phyloP scores from a whole-genome alignment of 2,113 vertebrate species.

The Oceanodroma tethys region DNA sequence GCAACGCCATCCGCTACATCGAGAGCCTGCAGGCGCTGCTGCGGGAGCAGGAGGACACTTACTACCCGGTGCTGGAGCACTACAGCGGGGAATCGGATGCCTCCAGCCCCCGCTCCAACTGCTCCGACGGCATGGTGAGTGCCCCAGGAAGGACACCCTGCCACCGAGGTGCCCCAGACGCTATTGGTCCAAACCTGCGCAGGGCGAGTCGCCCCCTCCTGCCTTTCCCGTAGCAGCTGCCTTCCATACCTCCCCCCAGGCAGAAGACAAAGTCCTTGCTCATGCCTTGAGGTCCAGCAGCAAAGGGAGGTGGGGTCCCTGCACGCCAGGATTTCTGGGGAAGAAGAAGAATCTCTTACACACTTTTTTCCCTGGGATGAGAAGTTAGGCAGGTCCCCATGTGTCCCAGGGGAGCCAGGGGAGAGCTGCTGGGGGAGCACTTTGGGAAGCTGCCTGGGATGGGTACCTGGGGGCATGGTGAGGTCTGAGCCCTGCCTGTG shows the following conservation, averaged over 20 bases:
- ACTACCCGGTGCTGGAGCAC: constrained; percentile 86
- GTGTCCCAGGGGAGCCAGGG: background rate
- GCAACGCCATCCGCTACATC: constrained; percentile 97
- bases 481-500: background rate
- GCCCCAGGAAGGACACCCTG: background rate
- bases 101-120: constrained; percentile 95
- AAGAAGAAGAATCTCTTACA: background rate
- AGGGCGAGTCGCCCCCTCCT: background rate
- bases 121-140: constrained; percentile 97
- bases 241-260: background rate
- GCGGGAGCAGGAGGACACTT: constrained; percentile 86
- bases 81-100: constrained; percentile 94
- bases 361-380: background rate
- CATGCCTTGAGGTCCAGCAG: background rate
- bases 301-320: background rate
- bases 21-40: constrained; percentile 94
- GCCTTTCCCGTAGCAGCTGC: background rate
- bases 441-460: background rate
- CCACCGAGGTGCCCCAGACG: background rate
- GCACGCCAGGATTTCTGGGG: background rate
- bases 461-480: background rate
- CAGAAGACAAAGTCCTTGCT: background rate
- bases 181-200: background rate
- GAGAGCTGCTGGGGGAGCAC: background rate
- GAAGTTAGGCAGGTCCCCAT: background rate